Percentiles rank a stretch among this genome's conserved stretches.
Evolutionary conservation across 2,113 vertebrate species (phyloP).

Genomic region (Talpa occidentalis): DNA sequence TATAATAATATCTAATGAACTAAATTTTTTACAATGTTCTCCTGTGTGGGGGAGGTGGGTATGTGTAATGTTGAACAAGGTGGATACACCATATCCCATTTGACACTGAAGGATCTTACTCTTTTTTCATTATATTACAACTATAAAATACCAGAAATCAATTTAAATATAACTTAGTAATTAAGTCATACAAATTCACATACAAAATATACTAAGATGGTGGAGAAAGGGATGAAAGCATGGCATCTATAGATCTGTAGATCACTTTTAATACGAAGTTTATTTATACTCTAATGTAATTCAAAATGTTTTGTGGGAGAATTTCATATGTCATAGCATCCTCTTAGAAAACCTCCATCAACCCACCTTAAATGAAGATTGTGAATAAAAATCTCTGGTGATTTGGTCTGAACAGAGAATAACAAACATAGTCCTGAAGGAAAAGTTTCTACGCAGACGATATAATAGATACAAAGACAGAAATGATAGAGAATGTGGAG

Average conservation of each 20-base stretch:
- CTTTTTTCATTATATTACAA: not conserved
- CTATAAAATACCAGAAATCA: not conserved
- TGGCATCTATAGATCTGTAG: not conserved
- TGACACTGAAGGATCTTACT: not conserved
- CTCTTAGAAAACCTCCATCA: not conserved
- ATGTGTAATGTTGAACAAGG: not conserved
- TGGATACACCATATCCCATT: not conserved
- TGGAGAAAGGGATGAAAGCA: not conserved
- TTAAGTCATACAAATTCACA: not conserved
- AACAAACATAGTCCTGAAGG: not conserved
- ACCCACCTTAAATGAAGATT: not conserved
- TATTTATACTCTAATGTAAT: not conserved
- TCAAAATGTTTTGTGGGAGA: not conserved
- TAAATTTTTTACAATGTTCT: not conserved
- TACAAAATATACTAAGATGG: not conserved
- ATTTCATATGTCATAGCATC: not conserved
- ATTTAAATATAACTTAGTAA: not conserved
- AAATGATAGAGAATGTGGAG: not conserved
- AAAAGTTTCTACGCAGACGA: not conserved
- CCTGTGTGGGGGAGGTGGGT: not conserved
- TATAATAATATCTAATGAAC: not conserved
- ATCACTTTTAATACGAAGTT: not conserved
- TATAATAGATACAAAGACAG: not conserved
- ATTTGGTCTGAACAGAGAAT: not conserved
- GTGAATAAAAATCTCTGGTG: not conserved